Evolutionary conservation across 1,140 invertebrate genomes (phyloP).

Genomic region (Pseudoatta argentina): DNA sequence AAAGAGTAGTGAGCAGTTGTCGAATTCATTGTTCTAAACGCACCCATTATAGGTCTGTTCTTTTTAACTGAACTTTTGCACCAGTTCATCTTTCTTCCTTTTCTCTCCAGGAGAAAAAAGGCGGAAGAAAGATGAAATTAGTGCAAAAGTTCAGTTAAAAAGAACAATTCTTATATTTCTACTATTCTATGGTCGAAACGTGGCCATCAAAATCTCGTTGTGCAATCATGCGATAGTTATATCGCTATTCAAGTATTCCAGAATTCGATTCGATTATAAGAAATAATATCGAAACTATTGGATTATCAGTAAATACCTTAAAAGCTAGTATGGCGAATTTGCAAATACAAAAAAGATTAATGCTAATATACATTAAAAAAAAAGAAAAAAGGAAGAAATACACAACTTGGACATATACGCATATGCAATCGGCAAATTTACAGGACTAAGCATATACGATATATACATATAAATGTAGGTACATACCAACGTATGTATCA

Average conservation of each 20-base stretch:
- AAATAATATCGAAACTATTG: neutral
- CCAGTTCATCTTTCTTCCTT: too few relatives aligned
- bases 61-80: too few relatives aligned
- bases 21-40: too few relatives aligned
- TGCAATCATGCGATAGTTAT: neutral
- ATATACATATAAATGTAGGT: neutral
- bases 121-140: too few relatives aligned
- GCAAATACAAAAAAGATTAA: neutral
- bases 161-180: too few relatives aligned
- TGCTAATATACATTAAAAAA: neutral
- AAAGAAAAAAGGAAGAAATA: neutral
- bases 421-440: neutral
- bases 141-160: too few relatives aligned
- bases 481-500: neutral
- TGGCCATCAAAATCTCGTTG: too few relatives aligned
- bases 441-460: neutral
- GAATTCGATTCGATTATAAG: neutral
- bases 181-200: too few relatives aligned
- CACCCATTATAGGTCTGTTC: too few relatives aligned
- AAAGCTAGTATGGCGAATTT: neutral
- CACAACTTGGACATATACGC: neutral
- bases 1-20: too few relatives aligned
- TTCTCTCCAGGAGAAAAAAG: too few relatives aligned
- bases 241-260: neutral
- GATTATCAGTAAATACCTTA: neutral